Evolutionary conservation across 2,888 invertebrate species (phyloP).

Genomic region (Orthonychiurus folsomi): DNA sequence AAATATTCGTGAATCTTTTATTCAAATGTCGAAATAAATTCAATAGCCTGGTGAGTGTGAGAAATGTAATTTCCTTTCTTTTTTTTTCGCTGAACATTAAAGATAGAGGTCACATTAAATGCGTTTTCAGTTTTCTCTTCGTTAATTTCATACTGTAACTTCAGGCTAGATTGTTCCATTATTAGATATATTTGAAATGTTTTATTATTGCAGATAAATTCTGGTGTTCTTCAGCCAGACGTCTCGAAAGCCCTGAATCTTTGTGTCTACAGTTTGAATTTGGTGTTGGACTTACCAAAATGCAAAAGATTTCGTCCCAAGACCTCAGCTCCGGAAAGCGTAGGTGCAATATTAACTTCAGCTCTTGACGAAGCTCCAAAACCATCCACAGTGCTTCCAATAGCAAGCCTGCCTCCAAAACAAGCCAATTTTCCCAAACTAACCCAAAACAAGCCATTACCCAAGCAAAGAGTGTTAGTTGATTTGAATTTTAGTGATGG

Average conservation of each 20-base stretch:
- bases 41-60: slow-evolving; percentile 28
- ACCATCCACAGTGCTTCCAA: neutral
- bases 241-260: neutral
- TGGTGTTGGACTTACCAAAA: slow-evolving; percentile 31
- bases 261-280: slow-evolving; percentile 24
- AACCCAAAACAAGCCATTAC: neutral
- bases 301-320: slow-evolving; percentile 27
- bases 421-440: neutral
- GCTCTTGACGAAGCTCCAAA: neutral
- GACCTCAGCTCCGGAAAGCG: neutral
- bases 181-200: neutral
- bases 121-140: neutral
- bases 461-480: slow-evolving; percentile 3
- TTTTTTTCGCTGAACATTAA: neutral
- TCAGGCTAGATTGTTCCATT: neutral
- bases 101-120: neutral
- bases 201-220: neutral
- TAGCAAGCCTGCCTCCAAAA: neutral
- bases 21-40: slow-evolving; percentile 34
- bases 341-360: neutral
- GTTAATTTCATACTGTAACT: neutral
- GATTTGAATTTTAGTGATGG: too few relatives aligned
- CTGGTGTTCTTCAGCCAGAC: neutral
- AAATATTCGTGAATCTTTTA: slow-evolving; percentile 34
- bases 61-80: too few relatives aligned